A percentile compares a stretch with the other conserved stretches of the same genome.
Evolutionary conservation across 1,140 invertebrate species (phyloP).

Genomic region (Cydia strobilella): DNA sequence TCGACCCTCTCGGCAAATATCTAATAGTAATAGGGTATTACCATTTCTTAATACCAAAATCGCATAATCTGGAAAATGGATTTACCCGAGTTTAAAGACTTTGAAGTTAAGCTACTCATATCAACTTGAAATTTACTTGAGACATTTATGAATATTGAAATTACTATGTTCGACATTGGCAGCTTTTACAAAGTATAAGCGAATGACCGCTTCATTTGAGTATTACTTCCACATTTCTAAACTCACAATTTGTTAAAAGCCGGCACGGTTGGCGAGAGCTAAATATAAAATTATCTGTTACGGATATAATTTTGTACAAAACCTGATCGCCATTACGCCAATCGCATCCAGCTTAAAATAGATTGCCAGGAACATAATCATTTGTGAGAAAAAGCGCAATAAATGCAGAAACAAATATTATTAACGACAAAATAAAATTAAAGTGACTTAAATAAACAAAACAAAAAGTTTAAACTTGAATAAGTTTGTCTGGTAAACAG

Average conservation of each 20-base stretch:
- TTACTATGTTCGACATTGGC: not conserved
- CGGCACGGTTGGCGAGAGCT: not conserved
- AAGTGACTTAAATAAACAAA: slow-evolving; percentile 12
- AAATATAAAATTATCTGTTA: slow-evolving; percentile 15
- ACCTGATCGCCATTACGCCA: not conserved
- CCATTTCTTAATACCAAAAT: too few relatives aligned
- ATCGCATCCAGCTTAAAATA: slow-evolving; percentile 8
- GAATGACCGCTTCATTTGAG: slow-evolving; percentile 18
- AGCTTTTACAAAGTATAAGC: not conserved
- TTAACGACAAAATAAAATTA: slow-evolving; percentile 26
- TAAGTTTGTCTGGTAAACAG: slow-evolving; percentile 2
- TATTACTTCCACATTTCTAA: slow-evolving; percentile 16
- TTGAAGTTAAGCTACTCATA: not conserved
- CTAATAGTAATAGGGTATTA: too few relatives aligned
- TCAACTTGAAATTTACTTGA: not conserved
- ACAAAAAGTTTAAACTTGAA: not conserved
- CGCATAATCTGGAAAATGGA: too few relatives aligned
- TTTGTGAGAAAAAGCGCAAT: slow-evolving; percentile 14
- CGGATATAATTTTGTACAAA: slow-evolving; percentile 5
- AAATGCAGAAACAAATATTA: slow-evolving; percentile 23
- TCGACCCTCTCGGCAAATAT: too few relatives aligned
- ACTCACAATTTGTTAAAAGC: slow-evolving; percentile 4
- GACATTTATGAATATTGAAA: not conserved
- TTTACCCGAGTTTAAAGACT: too few relatives aligned
- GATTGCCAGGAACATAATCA: not conserved